Base-by-base conservation (phyloP, 2,888 invertebrate species). In the Crematogaster levior region DNA sequence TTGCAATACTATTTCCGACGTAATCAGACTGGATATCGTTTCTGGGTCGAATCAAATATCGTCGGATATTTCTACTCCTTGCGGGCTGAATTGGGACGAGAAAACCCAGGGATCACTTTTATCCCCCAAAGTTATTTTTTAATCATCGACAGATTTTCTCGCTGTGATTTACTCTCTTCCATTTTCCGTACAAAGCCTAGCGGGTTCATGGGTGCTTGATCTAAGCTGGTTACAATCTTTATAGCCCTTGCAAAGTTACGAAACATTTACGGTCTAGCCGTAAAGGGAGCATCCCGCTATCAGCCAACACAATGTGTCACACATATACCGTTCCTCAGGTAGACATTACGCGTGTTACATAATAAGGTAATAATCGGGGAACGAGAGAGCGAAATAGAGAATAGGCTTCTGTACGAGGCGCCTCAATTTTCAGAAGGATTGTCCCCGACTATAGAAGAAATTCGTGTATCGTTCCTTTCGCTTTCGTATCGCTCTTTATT, bases 351-450 rank as follows among this genome's bases (percentile, higher is more conserved):
- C 81, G 72, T 43, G 80, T 86, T 84, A 72, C 68, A 85, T 85
- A 88, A 86, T 86, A 85, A 88, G 84, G 56, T 85, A 86, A 84
- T 81, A 60, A 86, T 80, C 73, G 30, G 21, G 83, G 46, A 81
- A 73, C 73, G 61, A 60, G 73, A 70, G 30, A 40, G 34, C 21
- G 40, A 40, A 30, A 18, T 58, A 30, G 72, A 30, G 70, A 83
- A 24, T 37, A 60, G 68, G 77, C 56, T 77, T 27, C 68, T 85
- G 85, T 83, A 74, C 37, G 24, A 73, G 58, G 37, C 73, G 80
- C 80, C 68, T 83, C 84, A 86, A 88, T 86, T 88, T 88, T 89
- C 87, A 72, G 51, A 48, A 73, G 66, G 82, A 89, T 87, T 89
- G 82, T 81, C 66, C 24, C 58, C 63, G 51, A 80, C 61, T 24